These are phyloP conservation scores for Acanthococcus lagerstroemiae DNA, from an alignment of 2,888 invertebrate species.

Conservation along the genomic window DNA sequence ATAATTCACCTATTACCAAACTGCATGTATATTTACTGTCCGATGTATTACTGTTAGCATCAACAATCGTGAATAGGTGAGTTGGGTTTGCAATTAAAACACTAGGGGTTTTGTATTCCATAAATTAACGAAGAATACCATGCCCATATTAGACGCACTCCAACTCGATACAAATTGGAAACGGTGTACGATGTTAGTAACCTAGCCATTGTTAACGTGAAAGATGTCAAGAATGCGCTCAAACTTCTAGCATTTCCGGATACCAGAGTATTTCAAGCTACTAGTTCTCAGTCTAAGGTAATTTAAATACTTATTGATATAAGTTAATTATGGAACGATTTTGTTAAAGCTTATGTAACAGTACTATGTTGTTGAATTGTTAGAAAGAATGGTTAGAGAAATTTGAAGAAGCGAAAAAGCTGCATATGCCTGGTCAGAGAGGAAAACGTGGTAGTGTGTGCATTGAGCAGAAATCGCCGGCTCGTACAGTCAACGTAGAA, in stretches of 20 bases:
- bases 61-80: conserved; percentile 41
- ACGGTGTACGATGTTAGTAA: conserved; percentile 74
- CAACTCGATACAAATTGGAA: conserved; percentile 74
- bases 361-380: background rate
- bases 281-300: conserved; percentile 48
- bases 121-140: background rate
- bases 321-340: background rate
- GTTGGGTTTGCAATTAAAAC: background rate
- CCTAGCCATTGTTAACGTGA: conserved; percentile 86
- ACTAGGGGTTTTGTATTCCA: background rate
- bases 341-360: background rate
- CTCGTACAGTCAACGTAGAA: conserved; percentile 44
- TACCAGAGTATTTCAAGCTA: conserved; percentile 80
- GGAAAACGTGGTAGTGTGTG: conserved; percentile 31
- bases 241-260: conserved; percentile 91
- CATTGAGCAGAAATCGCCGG: conserved; percentile 46
- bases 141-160: conserved; percentile 50
- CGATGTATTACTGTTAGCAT: conserved; percentile 80
- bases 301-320: background rate
- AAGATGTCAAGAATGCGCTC: conserved; percentile 81
- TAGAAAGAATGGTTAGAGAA: conserved; percentile 89
- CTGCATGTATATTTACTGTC: conserved; percentile 87
- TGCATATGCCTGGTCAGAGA: conserved; percentile 34
- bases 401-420: conserved; percentile 78
- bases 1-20: conserved; percentile 73